These are phyloP conservation scores for Argentina silus DNA, from an alignment of 2,797 vertebrate species.

Conservation along the genomic window DNA sequence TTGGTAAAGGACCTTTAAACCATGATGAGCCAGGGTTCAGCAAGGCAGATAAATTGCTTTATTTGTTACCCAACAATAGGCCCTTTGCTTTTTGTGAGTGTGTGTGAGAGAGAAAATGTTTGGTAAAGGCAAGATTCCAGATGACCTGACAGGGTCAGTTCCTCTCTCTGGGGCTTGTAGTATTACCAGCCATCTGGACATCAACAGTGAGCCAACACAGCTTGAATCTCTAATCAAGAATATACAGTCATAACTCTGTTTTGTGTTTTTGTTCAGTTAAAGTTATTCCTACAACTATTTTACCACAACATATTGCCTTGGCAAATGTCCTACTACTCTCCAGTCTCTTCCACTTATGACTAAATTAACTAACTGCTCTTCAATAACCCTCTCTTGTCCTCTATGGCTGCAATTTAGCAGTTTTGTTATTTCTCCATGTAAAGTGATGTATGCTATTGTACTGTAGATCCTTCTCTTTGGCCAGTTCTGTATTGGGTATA, in stretches of 20 bases:
- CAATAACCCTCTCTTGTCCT: not conserved
- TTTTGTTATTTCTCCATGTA: no score
- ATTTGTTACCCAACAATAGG: not conserved
- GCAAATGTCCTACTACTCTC: constrained; percentile 25
- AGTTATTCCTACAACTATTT: constrained; percentile 10
- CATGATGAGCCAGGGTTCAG: no score
- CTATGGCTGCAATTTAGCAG: not conserved
- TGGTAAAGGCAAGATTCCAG: constrained; percentile 29
- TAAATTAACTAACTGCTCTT: not conserved
- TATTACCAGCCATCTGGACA: constrained; percentile 59
- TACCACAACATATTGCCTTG: not conserved
- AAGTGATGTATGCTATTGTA: no score
- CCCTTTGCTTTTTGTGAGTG: not conserved
- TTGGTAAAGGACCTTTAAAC: no score
- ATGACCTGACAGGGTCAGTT: constrained; percentile 29
- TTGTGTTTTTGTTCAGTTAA: not conserved
- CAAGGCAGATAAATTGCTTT: no score
- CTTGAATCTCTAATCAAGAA: not conserved
- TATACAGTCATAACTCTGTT: not conserved
- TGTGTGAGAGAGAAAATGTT: not conserved
- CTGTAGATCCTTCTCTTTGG: not conserved
- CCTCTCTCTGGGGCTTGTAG: constrained; percentile 43
- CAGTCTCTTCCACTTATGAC: not conserved
- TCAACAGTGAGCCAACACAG: constrained; percentile 34
- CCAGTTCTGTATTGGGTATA: not conserved